phyloP scores from a whole-genome alignment of 2,797 vertebrate species.

The Coregonus sp. region DNA sequence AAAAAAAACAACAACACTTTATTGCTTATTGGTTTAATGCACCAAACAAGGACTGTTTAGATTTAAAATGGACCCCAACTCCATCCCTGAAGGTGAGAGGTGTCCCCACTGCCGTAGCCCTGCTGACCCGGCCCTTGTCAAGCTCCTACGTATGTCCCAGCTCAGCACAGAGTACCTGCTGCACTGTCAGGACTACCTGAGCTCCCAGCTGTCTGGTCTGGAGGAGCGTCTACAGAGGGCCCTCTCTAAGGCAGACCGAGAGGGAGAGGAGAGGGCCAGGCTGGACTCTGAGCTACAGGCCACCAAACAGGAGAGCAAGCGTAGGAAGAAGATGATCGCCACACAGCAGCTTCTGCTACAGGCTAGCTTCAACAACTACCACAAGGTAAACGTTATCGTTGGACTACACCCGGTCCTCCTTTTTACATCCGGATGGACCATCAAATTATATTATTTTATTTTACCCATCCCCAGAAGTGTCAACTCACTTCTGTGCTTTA shows the following conservation, averaged over 20 bases:
- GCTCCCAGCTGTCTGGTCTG: conserved; percentile 54
- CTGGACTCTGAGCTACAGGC: conserved; percentile 59
- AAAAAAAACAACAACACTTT: no score
- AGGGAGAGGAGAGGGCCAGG: conserved; percentile 56
- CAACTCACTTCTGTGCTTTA: neutral
- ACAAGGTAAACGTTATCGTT: conserved; percentile 57
- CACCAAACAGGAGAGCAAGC: conserved; percentile 67
- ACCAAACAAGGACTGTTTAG: no score
- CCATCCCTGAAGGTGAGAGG: conserved; percentile 42
- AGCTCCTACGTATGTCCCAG: conserved; percentile 79
- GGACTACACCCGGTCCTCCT: neutral
- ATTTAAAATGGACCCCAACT: no score
- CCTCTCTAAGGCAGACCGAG: conserved; percentile 44
- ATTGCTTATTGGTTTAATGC: no score
- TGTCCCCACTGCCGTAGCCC: conserved; percentile 73
- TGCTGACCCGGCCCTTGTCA: conserved; percentile 68
- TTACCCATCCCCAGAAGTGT: no score
- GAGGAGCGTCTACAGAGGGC: conserved; percentile 61
- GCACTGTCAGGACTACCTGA: conserved; percentile 75
- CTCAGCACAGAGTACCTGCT: conserved; percentile 79
- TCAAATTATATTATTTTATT: no score
- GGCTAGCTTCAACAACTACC: conserved; percentile 64
- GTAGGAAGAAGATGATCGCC: conserved; percentile 70
- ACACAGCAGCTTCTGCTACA: conserved; percentile 73
- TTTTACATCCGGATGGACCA: no score